Evolutionary conservation across 2,888 invertebrate genomes (phyloP).

Genomic region (Stenolophus ochropezus): DNA sequence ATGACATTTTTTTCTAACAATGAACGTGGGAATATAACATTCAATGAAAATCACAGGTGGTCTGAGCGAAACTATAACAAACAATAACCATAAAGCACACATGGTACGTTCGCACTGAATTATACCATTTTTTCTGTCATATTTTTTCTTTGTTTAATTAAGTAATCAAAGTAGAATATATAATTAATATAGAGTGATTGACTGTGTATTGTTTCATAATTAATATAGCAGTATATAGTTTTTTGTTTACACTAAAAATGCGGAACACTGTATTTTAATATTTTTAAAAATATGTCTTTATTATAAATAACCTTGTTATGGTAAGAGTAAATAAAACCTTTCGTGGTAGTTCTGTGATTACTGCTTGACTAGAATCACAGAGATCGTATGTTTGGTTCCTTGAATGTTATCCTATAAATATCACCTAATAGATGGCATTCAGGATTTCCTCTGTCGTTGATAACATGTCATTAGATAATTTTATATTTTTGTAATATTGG

Average conservation of each 20-base stretch:
- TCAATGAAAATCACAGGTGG: constrained; percentile 16
- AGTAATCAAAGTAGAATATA: not conserved
- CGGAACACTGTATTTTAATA: not conserved
- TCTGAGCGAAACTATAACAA: not conserved
- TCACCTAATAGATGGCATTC: too few species aligned
- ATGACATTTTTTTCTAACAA: not conserved
- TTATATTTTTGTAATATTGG: too few species aligned
- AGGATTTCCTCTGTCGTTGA: too few species aligned
- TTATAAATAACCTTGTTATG: too few species aligned
- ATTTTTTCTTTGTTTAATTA: constrained; percentile 26
- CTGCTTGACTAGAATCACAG: too few species aligned
- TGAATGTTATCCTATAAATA: too few species aligned
- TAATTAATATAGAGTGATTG: constrained; percentile 13
- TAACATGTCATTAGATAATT: too few species aligned
- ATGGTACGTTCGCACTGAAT: not conserved
- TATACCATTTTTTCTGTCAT: not conserved
- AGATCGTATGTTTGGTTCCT: too few species aligned
- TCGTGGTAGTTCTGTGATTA: too few species aligned
- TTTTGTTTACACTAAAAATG: not conserved
- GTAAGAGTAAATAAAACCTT: too few species aligned
- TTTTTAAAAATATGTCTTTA: not conserved
- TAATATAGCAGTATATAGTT: constrained; percentile 10
- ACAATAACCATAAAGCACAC: not conserved
- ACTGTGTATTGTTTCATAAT: not conserved
- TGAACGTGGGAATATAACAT: not conserved